Base-by-base conservation (phyloP, 30 jellyfish, hydroid and myxozoan species). In the Pelagia noctiluca region DNA sequence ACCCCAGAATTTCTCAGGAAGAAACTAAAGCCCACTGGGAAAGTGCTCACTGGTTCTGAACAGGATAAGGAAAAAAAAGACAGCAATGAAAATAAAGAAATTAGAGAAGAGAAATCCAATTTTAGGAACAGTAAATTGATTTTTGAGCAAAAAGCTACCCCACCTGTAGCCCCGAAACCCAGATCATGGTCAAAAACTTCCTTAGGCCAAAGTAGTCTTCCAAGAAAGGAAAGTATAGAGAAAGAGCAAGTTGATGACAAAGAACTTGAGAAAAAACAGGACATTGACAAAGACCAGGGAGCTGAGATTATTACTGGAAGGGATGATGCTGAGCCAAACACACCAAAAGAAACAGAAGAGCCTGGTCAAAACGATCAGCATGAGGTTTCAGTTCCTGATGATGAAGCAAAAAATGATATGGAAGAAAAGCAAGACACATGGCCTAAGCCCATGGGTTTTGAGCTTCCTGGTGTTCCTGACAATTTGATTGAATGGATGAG, bases 1-100 rank as follows among this genome's bases (percentile, higher is more conserved):
- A 66, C 69, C 23, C 90, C 90, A 26, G 90, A 80, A 33, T 80
- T 80, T 60, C 34, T 80, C 26, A 33, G 84, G 67, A 80, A 80
- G 79, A 80, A 50, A 29, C 84, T 80, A 3, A 80, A 80, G 63
- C 90, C 84, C 16, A 47, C 82, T 22, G 57, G 65, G 4, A 21
- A 19, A 1, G 28, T 8, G 26, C 57, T 42, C 12, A 5, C 57
- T 42, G 57, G 12, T 5, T 8, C 57, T 42, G 57, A 42, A 16
- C 16, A 8, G 16, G 57, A 42, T 5, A 16, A 42, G 2, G 68
- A 19, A 3, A 30, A 52, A 3, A 52, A 52, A 52, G 28, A 52
- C 21, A 30, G 12, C 21, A 19, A 52, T 10, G 30, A 52, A 19
- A 52, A 52, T 3, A 30, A 52, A 52, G 21, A 52, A 10, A 42